Evolutionary conservation across 2,113 vertebrate species (phyloP), one percentile per base, ranked within the genome.

Genomic region (Hemiscyllium ocellatum): DNA sequence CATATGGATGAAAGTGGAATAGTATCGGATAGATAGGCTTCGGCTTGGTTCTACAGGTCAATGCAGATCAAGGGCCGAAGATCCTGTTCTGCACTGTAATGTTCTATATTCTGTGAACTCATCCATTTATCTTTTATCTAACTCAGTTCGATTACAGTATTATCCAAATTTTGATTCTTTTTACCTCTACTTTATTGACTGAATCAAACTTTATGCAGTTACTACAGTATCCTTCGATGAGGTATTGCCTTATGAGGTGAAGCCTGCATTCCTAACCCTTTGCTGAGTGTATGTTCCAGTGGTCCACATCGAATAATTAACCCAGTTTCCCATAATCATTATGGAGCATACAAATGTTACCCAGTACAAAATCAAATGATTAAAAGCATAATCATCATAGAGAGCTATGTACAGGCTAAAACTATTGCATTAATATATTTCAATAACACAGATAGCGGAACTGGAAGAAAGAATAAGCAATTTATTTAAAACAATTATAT

Each of bases 141-240:
- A n/a, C 33, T 89, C 56, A 29, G n/a, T n/a, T n/a, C n/a, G 33
- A 20, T 93, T 93, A n/a, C n/a, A 93, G n/a, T 19, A 37, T 37
- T 93, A 37, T 7, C 22, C 61, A 93, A 33, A 6, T 33, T 37
- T 93, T n/a, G 17, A 93, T 93, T 93, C 33, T 66, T 65, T 93
- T 66, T 93, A 66, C 61, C 56, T 93, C 89, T 66, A n/a, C 61
- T n/a, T 42, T 93, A 93, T 68, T 66, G 61, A 93, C 89, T 66
- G n/a, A 22, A 66, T 66, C 52, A 68, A 93, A 66, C 26, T 61
- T 90, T 66, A 37, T 91, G 56, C 29, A 12, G 33, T 91, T 93
- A 66, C 56, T 68, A 93, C 20, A 93, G 89, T 91, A n/a, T 5
- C 22, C 15, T 93, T 19, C 37, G n/a, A 33, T 33, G 19, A 76